Conservation (phyloP, 2,113 vertebrate species). For the Acinonyx jubatus region DNA sequence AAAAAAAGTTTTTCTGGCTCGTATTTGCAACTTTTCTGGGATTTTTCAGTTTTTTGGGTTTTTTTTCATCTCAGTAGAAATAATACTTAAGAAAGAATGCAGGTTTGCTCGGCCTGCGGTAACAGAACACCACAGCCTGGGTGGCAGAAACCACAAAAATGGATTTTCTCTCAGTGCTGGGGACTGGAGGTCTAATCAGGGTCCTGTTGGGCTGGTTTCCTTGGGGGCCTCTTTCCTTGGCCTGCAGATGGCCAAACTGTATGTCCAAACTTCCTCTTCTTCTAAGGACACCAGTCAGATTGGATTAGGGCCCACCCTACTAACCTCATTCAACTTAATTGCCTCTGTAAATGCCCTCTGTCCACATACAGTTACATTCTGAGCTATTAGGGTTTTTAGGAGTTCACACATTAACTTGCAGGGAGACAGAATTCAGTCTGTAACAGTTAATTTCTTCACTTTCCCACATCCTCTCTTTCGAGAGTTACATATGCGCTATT, state of each 20-base stretch:
- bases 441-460: neutral
- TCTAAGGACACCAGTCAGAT: neutral
- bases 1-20: neutral
- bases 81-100: neutral
- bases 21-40: neutral
- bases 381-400: neutral
- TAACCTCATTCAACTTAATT: neutral
- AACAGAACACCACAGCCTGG: neutral
- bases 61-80: neutral
- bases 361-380: neutral
- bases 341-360: neutral
- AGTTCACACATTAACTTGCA: neutral
- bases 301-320: neutral
- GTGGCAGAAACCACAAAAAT: neutral
- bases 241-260: neutral
- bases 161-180: neutral
- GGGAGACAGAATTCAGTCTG: neutral
- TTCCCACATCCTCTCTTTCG: neutral
- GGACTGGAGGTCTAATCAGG: neutral
- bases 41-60: neutral
- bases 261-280: neutral
- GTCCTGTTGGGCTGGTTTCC: no score
- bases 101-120: neutral
- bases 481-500: neutral
- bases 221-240: neutral